phyloP scores from a whole-genome alignment of 2,888 invertebrate species.

The Pandemis heparana region DNA sequence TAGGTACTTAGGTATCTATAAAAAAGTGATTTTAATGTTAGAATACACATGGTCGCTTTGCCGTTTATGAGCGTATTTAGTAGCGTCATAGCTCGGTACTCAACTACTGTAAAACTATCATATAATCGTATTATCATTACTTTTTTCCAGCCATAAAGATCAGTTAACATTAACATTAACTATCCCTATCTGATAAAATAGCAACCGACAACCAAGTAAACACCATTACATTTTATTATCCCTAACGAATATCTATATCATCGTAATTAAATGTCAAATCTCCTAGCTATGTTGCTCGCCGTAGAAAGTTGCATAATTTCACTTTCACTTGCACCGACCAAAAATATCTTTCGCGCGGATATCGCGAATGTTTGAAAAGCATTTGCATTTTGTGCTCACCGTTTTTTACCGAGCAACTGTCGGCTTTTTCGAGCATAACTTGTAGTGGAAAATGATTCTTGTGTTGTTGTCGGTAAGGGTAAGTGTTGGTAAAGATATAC shows the following conservation, averaged over 20 bases:
- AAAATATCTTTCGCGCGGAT: slow-evolving; percentile 69
- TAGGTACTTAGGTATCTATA: no score
- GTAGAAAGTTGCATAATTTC: slow-evolving; percentile 84
- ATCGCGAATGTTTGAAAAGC: slow-evolving; percentile 72
- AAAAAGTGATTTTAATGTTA: not conserved
- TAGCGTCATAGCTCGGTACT: not conserved
- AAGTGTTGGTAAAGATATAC: slow-evolving; percentile 38
- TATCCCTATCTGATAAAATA: not conserved
- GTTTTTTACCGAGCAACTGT: slow-evolving; percentile 62
- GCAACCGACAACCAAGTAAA: slow-evolving; percentile 2
- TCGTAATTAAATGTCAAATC: slow-evolving; percentile 44
- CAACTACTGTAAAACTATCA: not conserved
- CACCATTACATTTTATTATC: slow-evolving; percentile 23
- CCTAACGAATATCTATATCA: slow-evolving; percentile 39
- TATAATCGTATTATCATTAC: not conserved
- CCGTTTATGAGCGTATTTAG: not conserved
- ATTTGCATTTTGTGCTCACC: slow-evolving; percentile 70
- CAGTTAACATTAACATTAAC: not conserved
- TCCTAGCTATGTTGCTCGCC: slow-evolving; percentile 44
- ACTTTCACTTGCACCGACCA: slow-evolving; percentile 76
- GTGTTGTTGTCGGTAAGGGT: slow-evolving; percentile 59
- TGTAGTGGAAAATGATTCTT: slow-evolving; percentile 62
- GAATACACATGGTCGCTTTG: not conserved
- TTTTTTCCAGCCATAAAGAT: not conserved
- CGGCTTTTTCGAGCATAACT: slow-evolving; percentile 51